Conservation (phyloP, 2,113 vertebrate genomes). For the Okapia johnstoni region DNA sequence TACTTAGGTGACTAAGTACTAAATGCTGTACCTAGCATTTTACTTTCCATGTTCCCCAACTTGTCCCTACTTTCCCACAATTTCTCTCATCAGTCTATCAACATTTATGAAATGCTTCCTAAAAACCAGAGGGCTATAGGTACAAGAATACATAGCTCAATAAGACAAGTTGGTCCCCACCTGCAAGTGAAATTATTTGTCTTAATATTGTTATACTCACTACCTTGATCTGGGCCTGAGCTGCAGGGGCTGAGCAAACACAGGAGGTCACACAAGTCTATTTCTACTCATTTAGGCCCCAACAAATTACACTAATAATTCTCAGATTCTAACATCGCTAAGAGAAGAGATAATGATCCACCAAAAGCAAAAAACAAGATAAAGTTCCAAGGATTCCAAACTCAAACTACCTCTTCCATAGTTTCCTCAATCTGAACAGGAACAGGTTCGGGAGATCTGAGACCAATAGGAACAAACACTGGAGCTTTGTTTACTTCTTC, state of each 20-base stretch:
- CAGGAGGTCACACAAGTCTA: background rate
- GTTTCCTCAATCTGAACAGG: conserved; percentile 89
- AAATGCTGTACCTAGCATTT: background rate
- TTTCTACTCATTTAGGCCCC: background rate
- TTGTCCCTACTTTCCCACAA: background rate
- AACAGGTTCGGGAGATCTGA: conserved; percentile 85
- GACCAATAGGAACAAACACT: conserved; percentile 88
- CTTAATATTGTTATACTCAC: background rate
- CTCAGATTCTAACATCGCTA: conserved; percentile 4
- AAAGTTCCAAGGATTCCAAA: conserved; percentile 21
- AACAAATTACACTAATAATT: background rate
- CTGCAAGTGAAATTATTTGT: background rate
- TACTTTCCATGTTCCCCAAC: background rate
- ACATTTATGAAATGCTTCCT: background rate
- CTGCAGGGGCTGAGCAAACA: background rate
- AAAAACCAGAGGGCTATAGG: background rate
- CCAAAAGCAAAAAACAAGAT: background rate
- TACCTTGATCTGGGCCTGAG: background rate
- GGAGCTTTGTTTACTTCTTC: conserved; percentile 87
- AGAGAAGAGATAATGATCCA: background rate
- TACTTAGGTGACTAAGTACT: too few relatives aligned
- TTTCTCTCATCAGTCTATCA: background rate
- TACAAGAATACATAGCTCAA: background rate
- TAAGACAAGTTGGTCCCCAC: background rate
- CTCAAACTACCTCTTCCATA: conserved; percentile 88